Conservation (phyloP, 2,113 vertebrate species). For the Peromyscus leucopus region DNA sequence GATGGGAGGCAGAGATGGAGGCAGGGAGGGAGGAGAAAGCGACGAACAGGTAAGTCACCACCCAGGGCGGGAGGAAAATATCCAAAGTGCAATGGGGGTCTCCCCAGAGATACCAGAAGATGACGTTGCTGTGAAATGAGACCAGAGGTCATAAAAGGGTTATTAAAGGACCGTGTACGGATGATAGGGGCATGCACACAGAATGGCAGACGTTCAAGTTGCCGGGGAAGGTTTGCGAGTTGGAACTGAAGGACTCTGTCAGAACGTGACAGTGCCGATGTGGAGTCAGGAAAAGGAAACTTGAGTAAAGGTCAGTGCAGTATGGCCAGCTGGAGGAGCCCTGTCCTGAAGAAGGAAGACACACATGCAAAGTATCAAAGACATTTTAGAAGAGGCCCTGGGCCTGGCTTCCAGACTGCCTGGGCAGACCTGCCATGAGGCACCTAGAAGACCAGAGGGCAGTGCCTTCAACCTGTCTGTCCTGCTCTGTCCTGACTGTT, state of each 20-base stretch:
- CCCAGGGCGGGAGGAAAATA: neutral
- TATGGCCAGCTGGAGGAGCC: neutral
- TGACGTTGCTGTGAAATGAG: constrained; percentile 9
- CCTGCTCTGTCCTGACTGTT: neutral
- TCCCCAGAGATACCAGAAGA: constrained; percentile 25
- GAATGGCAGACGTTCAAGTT: constrained; percentile 33
- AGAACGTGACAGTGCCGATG: neutral
- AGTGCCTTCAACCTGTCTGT: neutral
- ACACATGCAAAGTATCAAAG: neutral
- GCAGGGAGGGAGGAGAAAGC: no score
- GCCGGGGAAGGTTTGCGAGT: neutral
- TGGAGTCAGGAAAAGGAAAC: neutral
- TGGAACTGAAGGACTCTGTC: neutral
- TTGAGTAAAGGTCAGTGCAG: neutral
- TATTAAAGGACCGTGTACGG: neutral
- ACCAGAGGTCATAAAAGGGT: constrained; percentile 39
- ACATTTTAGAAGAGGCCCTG: neutral
- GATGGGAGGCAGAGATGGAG: neutral
- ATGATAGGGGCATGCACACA: constrained; percentile 4
- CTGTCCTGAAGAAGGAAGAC: neutral
- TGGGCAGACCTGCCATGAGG: neutral
- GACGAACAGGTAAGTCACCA: neutral
- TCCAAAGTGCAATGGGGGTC: constrained; percentile 51
- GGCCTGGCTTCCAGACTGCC: neutral
- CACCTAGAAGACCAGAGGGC: neutral